Conservation (phyloP, 2,797 vertebrate genomes). For the Rhodeus uyekii region DNA sequence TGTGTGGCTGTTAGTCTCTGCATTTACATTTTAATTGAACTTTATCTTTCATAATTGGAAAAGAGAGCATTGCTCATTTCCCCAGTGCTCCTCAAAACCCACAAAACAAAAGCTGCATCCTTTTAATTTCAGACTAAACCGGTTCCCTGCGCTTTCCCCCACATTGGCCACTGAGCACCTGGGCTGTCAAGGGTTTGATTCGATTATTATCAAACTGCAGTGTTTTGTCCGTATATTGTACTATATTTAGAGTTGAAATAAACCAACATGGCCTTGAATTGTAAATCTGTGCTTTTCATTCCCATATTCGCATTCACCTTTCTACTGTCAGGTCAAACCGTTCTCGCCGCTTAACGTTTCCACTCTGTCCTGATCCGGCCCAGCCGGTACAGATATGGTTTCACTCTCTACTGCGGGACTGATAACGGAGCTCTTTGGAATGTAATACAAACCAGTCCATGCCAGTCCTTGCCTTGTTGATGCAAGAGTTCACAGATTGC, state of each 20-base stretch:
- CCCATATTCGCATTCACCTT: background rate
- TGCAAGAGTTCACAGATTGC: background rate
- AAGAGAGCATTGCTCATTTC: conserved; percentile 49
- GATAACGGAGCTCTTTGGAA: background rate
- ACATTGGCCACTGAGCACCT: background rate
- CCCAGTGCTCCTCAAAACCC: conserved; percentile 46
- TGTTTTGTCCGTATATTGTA: background rate
- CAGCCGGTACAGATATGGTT: background rate
- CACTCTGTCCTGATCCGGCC: background rate
- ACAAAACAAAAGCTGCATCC: conserved; percentile 55
- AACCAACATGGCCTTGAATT: background rate
- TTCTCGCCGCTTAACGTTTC: background rate
- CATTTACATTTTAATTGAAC: conserved; percentile 63
- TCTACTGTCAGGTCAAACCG: background rate
- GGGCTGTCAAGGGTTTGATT: conserved; percentile 18
- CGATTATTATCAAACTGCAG: conserved; percentile 25
- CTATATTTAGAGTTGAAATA: conserved; percentile 32
- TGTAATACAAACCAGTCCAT: background rate
- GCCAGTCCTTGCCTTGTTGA: background rate
- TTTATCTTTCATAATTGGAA: conserved; percentile 57
- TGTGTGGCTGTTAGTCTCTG: conserved; percentile 38
- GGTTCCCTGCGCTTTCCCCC: conserved; percentile 7
- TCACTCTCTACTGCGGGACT: background rate
- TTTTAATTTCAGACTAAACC: conserved; percentile 55
- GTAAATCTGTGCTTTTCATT: conserved; percentile 17